Evolutionary conservation across 2,113 vertebrate species (phyloP), one percentile per base, ranked within the genome.

Genomic region (Melanostigma gelatinosum): DNA sequence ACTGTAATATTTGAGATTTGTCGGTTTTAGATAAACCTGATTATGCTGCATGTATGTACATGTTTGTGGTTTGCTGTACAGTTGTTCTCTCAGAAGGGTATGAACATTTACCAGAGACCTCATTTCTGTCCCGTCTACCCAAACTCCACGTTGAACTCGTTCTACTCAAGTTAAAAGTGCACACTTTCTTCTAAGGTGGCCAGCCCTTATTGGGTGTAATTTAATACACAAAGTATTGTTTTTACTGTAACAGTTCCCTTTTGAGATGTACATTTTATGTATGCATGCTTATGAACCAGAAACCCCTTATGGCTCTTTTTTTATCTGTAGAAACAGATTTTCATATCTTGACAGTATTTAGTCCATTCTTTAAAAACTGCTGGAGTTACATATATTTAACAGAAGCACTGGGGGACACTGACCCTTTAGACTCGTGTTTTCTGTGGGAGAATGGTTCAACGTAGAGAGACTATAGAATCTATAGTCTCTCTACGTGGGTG

Each of bases 51-150:
- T 67, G 4, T 72, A 27, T 63, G 20, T 34, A 52, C 24, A n/a
- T 18, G 20, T 78, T 69, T 72, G 55, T 58, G 15, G 8, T 32
- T 54, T 80, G 18, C 54, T 77, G 7, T 34, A n/a, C 55, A 50
- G 44, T 38, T 64, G 44, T 38, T 64, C 11, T 70, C 1, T 55
- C 29, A 8, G 22, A 36, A 50, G 2, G 18, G 1, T 18, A n/a
- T 18, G 32, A 27, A 13, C 38, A 68, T 2, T 48, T n/a, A 66
- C 15, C 40, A 65, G 12, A 27, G 24, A 66, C 13, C 42, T 18
- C 10, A 24, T 24, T 78, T 36, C 8, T 61, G 58, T 72, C n/a
- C n/a, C 42, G 13, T 70, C n/a, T 16, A 12, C 11, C 11, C 11
- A 12, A 72, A 18, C 24, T 48, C 8, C 10, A 48, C 13, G 66